Base-by-base conservation (phyloP, 2,113 vertebrate genomes). In the Melanerpes aurifrons region DNA sequence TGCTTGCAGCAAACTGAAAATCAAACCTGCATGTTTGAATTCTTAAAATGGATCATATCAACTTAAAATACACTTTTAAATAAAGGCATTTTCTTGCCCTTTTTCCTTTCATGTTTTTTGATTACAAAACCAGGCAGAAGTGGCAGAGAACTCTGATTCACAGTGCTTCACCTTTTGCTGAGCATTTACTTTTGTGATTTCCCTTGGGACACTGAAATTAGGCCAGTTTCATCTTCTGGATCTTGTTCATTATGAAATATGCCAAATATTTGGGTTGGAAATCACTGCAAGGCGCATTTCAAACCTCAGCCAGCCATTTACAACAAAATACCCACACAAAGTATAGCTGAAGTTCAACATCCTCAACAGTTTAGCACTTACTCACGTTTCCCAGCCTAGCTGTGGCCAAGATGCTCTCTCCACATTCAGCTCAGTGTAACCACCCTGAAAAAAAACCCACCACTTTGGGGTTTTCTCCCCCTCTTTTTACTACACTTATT, bases 301-400 rank as follows among this genome's bases (percentile, higher is more conserved):
- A 63, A 47, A 17, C 74, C 74, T 13, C 0, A 89, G 17, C 50
- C 83, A 90, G 83, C 29, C 84, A 28, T 48, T 59, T 10, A 18
- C 25, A 13, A 62, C 88, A 84, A 35, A 88, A 83, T 4, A 50
- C 7, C 81, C 50, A 26, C 19, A 1, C 1, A 16, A 25, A 66
- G 67, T 5, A 26, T 0, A 35, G 67, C 3, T 45, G 12, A 48
- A 78, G 54, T 17, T 58, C 75, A 81, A 90, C 77, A 82, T 66
- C 77, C 88, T 79, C 78, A 73, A 72, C 84, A 70, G 73, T 89
- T 93, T 59, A 79, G 75, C 94, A 87, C 89, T 62, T 94, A 14
- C 94, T 94, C 82, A 3, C 12, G 75, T 95, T 95, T 92, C 95
- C 84, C 78, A 63, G 74, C 0, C 84, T 70, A 84, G 89, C 91